Evolutionary conservation across 2,797 vertebrate species (phyloP), one percentile per base, ranked within the genome.

Genomic region (Anomalospiza imberbis): DNA sequence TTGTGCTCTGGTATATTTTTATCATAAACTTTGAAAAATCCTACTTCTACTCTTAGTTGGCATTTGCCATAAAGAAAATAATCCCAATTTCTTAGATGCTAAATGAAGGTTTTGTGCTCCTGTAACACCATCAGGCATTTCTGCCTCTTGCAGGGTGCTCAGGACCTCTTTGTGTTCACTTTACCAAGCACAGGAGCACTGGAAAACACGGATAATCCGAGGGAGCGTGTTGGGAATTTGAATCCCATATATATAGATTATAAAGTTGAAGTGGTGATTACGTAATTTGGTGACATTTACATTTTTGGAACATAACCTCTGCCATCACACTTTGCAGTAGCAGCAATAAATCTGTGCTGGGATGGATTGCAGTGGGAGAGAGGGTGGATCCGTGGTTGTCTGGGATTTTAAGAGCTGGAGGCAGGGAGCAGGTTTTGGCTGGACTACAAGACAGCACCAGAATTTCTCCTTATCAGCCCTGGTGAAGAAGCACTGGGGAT

Each of bases 1-100:
- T 88, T 91, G 67, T 66, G 47, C 88, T 88, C 68, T 94, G 74
- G 94, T 94, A 79, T 61, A 87, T 94, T 92, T 95, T 95, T 92
- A 89, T 91, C 62, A 77, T 63, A 60, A 93, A 73, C 7, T 15
- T 21, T 17, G 26, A 94, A 90, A 90, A 91, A 95, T 73, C 82
- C 60, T 77, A 44, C 48, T 81, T 93, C 29, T 87, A 48, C 44
- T 53, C 31, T 16, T 68, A 45, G 53, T 2, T 85, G 81, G 75
- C 47, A 83, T 86, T 91, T 78, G 13, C 51, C 18, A 4, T 57
- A 31, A 68, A 44, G 58, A 61, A 57, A 11, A 58, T 4, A 55
- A 83, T 11, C 24, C n/a, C 4, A 1, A 25, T 82, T 34, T 72
- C 7, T 29, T 11, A 36, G 60, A 19, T 36, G 28, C 7, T 34